Conservation (phyloP, 2,888 invertebrate genomes). For the Parochlus steinenii region DNA sequence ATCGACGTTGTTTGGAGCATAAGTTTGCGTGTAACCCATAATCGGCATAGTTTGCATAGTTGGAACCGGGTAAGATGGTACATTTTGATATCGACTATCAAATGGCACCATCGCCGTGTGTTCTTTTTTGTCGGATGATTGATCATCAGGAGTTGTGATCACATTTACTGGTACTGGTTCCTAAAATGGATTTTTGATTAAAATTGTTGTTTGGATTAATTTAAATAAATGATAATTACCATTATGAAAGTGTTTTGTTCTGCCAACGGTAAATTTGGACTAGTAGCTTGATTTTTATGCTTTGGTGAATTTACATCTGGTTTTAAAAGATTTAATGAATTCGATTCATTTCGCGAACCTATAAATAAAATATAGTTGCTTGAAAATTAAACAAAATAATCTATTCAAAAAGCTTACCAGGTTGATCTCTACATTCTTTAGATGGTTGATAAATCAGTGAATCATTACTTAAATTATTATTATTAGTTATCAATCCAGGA, state of each 20-base stretch:
- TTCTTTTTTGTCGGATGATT: slow-evolving; percentile 8
- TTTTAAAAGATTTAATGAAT: slow-evolving; percentile 3
- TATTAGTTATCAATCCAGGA: no score
- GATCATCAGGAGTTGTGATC: slow-evolving; percentile 3
- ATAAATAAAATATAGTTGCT: background rate
- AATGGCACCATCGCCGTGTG: slow-evolving; percentile 22
- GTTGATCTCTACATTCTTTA: no score
- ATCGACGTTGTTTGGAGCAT: slow-evolving; percentile 25
- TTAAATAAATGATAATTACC: background rate
- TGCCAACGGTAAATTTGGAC: slow-evolving; percentile 28
- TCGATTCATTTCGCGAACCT: slow-evolving; percentile 10
- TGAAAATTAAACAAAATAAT: no score
- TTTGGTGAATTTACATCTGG: slow-evolving; percentile 19
- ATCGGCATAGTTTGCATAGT: slow-evolving; percentile 17
- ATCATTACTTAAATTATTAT: no score
- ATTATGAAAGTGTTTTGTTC: background rate
- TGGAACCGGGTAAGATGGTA: background rate
- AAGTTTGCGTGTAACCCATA: slow-evolving; percentile 23
- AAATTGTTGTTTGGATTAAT: background rate
- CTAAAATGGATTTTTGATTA: background rate
- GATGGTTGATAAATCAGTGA: no score
- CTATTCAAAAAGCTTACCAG: no score
- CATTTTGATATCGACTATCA: slow-evolving; percentile 13
- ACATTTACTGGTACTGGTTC: slow-evolving; percentile 12
- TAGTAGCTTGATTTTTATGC: slow-evolving; percentile 30